Evolutionary conservation across 2,888 invertebrate genomes (phyloP).

Genomic region (Carterocephalus palaemon): DNA sequence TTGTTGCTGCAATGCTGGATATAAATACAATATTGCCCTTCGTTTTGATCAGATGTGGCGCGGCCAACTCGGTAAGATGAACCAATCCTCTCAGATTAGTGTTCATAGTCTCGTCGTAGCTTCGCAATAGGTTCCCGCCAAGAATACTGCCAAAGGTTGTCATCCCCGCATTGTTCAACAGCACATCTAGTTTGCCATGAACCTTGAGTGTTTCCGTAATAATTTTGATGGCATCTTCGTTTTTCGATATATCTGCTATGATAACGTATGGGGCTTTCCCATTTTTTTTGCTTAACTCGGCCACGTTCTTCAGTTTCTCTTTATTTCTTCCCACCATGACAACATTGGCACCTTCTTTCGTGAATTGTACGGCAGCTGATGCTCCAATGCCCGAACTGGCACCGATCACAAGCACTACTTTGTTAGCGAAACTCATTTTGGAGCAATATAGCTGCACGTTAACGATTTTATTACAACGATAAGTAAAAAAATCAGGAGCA

Average conservation of each 20-base stretch:
- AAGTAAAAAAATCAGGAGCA: too few species aligned
- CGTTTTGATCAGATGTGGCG: slow-evolving; percentile 38
- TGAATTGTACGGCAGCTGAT: slow-evolving; percentile 30
- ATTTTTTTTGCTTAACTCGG: slow-evolving; percentile 31
- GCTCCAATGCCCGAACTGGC: slow-evolving; percentile 30
- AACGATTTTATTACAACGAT: too few species aligned
- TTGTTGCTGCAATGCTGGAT: slow-evolving; percentile 36
- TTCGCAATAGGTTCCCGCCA: slow-evolving; percentile 27
- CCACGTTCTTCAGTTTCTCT: slow-evolving; percentile 36
- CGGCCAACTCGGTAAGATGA: slow-evolving; percentile 36
- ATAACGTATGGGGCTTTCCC: slow-evolving; percentile 36
- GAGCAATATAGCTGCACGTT: not conserved
- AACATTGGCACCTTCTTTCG: slow-evolving; percentile 41
- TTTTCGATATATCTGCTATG: slow-evolving; percentile 41
- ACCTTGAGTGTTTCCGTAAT: slow-evolving; percentile 28
- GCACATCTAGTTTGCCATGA: slow-evolving; percentile 31
- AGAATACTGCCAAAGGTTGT: slow-evolving; percentile 17
- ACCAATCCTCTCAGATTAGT: slow-evolving; percentile 40
- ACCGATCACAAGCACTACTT: slow-evolving; percentile 29
- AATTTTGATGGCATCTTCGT: slow-evolving; percentile 25
- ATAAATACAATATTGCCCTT: slow-evolving; percentile 47
- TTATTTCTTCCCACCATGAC: slow-evolving; percentile 42
- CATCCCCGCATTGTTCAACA: slow-evolving; percentile 35
- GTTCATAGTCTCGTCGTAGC: slow-evolving; percentile 39
- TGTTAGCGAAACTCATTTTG: slow-evolving; percentile 32